Evolutionary conservation across 2,113 vertebrate species (phyloP).

Genomic region (Neolamprologus sp.): DNA sequence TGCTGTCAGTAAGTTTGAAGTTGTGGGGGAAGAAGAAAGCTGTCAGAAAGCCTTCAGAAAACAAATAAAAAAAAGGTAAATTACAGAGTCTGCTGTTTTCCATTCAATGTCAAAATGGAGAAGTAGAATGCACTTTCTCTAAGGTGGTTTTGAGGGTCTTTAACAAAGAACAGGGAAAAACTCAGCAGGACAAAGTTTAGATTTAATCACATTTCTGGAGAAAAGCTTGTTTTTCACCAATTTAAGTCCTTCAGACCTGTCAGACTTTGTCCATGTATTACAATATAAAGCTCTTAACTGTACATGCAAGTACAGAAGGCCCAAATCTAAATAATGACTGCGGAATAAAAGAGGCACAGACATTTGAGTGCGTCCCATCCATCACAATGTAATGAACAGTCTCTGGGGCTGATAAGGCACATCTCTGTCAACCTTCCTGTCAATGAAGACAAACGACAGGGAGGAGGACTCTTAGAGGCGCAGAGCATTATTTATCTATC

Average conservation of each 20-base stretch:
- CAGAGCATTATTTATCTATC: conserved; percentile 21
- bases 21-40: not conserved
- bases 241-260: not conserved
- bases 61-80: not conserved
- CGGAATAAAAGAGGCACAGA: conserved; percentile 2
- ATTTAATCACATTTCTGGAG: not conserved
- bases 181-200: not conserved
- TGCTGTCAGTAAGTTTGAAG: not conserved
- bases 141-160: not conserved
- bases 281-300: not conserved
- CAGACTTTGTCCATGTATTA: not conserved
- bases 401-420: conserved; percentile 42
- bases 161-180: not conserved
- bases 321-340: not conserved
- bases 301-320: conserved; percentile 3
- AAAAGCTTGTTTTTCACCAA: not conserved
- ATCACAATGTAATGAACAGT: conserved; percentile 43
- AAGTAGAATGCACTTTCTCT: not conserved
- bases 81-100: not conserved
- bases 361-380: conserved; percentile 17
- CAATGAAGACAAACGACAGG: conserved; percentile 60
- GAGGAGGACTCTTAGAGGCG: conserved; percentile 2
- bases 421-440: conserved; percentile 51
- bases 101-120: not conserved
- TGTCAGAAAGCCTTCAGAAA: not conserved